Percentiles rank a stretch among this genome's conserved stretches.
phyloP scores from a whole-genome alignment of 2,113 vertebrate species.

The Psittacula cyanocephala region DNA sequence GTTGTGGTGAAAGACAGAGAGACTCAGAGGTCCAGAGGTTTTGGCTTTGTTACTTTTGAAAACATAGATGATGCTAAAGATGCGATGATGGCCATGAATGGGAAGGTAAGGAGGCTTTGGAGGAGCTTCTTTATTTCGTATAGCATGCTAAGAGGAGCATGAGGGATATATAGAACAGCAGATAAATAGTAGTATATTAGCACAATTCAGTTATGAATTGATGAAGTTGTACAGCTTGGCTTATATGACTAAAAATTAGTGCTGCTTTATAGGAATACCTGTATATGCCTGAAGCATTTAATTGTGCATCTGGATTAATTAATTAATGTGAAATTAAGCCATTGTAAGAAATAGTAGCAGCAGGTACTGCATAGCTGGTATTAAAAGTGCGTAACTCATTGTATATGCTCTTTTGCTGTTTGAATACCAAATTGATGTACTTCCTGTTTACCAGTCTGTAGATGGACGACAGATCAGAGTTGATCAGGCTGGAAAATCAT shows the following conservation, averaged over 20 bases:
- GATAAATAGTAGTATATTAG: background rate
- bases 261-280: fast-evolving
- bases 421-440: fast-evolving
- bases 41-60: conserved; percentile 96
- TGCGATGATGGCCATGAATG: conserved; percentile 94
- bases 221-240: fast-evolving
- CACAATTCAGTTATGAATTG: too few relatives aligned
- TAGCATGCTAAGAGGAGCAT: fast-evolving
- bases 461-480: conserved; percentile 93
- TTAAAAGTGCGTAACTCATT: fast-evolving
- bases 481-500: conserved; percentile 92
- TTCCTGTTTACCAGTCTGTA: conserved; percentile 76
- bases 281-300: fast-evolving
- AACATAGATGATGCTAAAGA: conserved; percentile 96
- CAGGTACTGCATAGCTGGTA: fast-evolving
- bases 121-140: fast-evolving
- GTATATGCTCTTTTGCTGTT: fast-evolving
- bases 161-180: fast-evolving
- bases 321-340: background rate
- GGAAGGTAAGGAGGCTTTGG: conserved; percentile 81
- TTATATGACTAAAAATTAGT: fast-evolving
- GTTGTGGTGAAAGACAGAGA: conserved; percentile 97
- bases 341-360: background rate
- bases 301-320: fast-evolving
- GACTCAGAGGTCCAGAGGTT: conserved; percentile 91